phyloP scores from a whole-genome alignment of 2,113 vertebrate species.

The Tonatia bakeri region DNA sequence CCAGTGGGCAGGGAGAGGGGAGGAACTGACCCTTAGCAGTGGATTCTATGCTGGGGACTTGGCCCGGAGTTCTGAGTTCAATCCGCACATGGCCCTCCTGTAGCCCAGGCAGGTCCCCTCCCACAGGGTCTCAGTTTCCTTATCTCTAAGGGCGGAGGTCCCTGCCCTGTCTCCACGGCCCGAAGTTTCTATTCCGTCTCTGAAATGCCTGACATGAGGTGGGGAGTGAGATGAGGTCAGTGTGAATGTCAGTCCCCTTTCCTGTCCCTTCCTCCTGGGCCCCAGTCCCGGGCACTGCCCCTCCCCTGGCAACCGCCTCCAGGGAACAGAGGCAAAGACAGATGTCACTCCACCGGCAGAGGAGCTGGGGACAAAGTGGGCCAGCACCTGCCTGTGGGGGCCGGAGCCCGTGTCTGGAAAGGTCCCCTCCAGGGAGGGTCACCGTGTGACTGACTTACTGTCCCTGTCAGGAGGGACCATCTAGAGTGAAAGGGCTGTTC shows the following conservation, averaged over 20 bases:
- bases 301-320: neutral
- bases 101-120: no score
- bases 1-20: no score
- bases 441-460: neutral
- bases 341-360: neutral
- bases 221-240: neutral
- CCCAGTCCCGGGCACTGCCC: neutral
- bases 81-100: no score
- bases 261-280: neutral
- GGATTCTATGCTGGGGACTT: no score
- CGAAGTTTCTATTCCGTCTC: no score
- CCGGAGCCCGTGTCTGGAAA: neutral
- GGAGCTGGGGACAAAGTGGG: neutral
- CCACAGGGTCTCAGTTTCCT: no score
- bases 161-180: no score
- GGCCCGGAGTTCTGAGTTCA: no score
- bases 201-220: no score
- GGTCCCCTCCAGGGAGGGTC: neutral
- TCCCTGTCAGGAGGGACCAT: neutral
- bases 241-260: no score
- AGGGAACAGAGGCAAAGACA: neutral
- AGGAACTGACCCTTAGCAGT: no score
- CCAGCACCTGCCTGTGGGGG: accelerated
- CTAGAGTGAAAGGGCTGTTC: neutral
- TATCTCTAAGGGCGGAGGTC: no score